Base-by-base conservation (phyloP, 2,797 vertebrate species). In the Okamejei kenojei region DNA sequence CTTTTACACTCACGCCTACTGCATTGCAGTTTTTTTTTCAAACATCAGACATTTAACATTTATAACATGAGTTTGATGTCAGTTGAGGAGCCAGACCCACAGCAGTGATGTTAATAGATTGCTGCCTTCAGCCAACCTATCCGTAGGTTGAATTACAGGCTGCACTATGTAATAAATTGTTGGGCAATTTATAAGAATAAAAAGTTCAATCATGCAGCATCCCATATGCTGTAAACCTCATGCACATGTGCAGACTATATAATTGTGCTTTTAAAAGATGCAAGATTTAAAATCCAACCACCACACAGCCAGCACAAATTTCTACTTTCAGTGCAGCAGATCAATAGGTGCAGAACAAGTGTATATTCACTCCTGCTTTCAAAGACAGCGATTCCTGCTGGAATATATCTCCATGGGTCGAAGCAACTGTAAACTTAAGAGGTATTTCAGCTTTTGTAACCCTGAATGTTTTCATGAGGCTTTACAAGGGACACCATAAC, bases 31-130 rank as follows among this genome's bases (percentile, higher is more conserved):
- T 61, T 84, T 15, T 61, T 54, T 86, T 86, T n/a, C 63, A 73
- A 73, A 63, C 2, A 32, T 88, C 35, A 88, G 84, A 88, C 17
- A 65, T 88, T 35, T 35, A 88, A 88, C 84, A 88, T 65, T 88
- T 32, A 88, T 65, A 65, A 88, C 61, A 63, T 32, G 7, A 17
- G 58, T 61, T 68, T 65, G 35, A n/a, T 35, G 84, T 17, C 84
- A 68, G 61, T 8, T 65, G 19, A 0, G 61, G 6, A 19, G 32
- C 68, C n/a, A 23, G 84, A 88, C 61, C 7, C 26, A 61, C n/a
- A 32, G 61, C n/a, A 3, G 61, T 88, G 84, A 35, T 9, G 61
- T 68, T 88, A 88, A 88, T 65, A 88, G 63, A 88, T 35, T 65
- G 84, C n/a, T 68, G n/a, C 84, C 17, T 15, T 68, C 82, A 32